phyloP scores from a whole-genome alignment of 2,113 vertebrate genomes.

The Rhinolophus ferrumequinum region DNA sequence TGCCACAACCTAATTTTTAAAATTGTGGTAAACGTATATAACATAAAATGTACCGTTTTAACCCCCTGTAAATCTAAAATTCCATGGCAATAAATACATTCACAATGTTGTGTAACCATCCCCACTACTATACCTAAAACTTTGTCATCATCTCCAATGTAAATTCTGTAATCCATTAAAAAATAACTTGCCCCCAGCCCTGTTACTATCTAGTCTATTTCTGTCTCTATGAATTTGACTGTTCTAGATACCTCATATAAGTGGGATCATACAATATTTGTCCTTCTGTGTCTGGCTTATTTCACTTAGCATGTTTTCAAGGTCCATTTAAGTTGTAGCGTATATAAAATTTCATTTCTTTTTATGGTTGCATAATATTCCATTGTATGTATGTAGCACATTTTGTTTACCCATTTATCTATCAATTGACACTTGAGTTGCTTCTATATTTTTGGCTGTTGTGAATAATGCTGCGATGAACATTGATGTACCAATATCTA shows the following conservation, averaged over 20 bases:
- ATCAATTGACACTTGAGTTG: neutral
- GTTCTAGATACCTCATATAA: neutral
- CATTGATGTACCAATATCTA: neutral
- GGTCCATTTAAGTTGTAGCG: neutral
- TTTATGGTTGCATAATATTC: neutral
- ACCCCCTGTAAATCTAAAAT: neutral
- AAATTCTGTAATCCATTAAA: conserved; percentile 12
- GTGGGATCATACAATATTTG: neutral
- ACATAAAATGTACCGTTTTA: neutral
- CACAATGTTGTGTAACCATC: neutral
- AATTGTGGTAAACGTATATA: neutral
- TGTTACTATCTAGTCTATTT: neutral
- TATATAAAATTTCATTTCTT: neutral
- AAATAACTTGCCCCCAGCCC: neutral
- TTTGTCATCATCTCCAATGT: neutral
- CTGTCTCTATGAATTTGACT: neutral
- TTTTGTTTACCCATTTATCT: neutral
- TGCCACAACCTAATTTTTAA: neutral
- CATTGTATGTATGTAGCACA: neutral
- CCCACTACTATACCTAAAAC: neutral
- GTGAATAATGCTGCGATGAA: neutral
- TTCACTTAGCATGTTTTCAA: conserved; percentile 26
- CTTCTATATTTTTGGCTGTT: neutral
- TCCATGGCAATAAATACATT: neutral
- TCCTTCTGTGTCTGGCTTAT: neutral